A percentile compares a stretch with the other conserved stretches of the same genome.
Conservation (phyloP, 2,797 vertebrate genomes). For the Tiaroga cobitis region DNA sequence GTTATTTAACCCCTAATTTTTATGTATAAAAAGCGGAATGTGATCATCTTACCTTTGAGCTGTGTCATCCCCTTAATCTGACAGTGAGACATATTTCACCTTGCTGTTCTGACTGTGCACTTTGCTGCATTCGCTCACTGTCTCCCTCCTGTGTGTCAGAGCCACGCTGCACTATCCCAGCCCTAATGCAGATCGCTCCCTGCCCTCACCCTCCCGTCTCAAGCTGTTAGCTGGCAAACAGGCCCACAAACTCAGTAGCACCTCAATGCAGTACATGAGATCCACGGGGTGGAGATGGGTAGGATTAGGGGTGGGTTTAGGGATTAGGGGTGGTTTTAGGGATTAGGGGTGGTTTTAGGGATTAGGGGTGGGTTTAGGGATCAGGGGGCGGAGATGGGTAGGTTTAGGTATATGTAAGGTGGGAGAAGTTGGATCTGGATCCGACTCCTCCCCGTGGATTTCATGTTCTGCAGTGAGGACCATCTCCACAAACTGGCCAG, state of each 20-base stretch:
- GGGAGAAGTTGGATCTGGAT: too few species aligned
- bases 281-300: too few species aligned
- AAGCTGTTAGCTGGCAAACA: slow-evolving; percentile 72
- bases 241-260: not conserved
- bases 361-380: too few species aligned
- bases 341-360: too few species aligned
- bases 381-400: too few species aligned
- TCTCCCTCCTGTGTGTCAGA: slow-evolving; percentile 58
- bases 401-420: too few species aligned
- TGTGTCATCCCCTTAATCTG: slow-evolving; percentile 32
- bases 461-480: too few species aligned
- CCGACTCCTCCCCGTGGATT: too few species aligned
- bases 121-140: slow-evolving; percentile 59
- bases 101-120: slow-evolving; percentile 45
- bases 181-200: slow-evolving; percentile 57
- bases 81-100: slow-evolving; percentile 43
- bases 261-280: too few species aligned
- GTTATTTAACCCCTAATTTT: not conserved
- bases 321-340: too few species aligned
- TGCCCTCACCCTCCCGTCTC: slow-evolving; percentile 65
- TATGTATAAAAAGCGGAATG: slow-evolving; percentile 2
- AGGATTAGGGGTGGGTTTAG: too few species aligned
- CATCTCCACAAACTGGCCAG: slow-evolving; percentile 62
- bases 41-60: slow-evolving; percentile 22
- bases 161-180: slow-evolving; percentile 16